Conservation (phyloP, 1,140 invertebrate genomes). For the Ceratina japonica region DNA sequence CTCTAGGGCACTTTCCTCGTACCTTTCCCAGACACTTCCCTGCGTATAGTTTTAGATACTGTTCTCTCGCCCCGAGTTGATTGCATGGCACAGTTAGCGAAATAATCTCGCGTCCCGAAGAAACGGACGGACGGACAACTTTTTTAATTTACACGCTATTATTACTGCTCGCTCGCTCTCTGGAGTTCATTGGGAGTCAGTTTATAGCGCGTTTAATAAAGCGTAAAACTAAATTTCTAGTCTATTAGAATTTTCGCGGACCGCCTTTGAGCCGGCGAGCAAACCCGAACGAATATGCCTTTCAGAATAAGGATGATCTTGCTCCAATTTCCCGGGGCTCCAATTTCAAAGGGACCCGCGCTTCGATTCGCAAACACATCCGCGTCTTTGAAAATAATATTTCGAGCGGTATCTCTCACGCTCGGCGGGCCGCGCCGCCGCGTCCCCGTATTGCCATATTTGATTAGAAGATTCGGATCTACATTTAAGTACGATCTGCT, state of each 20-base stretch:
- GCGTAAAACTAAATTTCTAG: neutral
- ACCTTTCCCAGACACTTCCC: too few relatives aligned
- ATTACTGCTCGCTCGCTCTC: too few relatives aligned
- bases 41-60: too few relatives aligned
- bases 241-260: neutral
- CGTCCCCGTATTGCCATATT: neutral
- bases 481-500: neutral
- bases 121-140: too few relatives aligned
- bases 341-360: slow-evolving; percentile 1
- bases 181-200: too few relatives aligned
- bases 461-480: neutral
- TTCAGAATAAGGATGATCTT: slow-evolving; percentile 3
- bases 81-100: too few relatives aligned
- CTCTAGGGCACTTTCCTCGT: too few relatives aligned
- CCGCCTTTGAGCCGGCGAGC: neutral
- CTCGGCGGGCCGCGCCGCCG: neutral
- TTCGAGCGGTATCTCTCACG: neutral
- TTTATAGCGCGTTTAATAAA: too few relatives aligned
- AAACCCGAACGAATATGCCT: neutral
- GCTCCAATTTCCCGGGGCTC: neutral
- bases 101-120: too few relatives aligned
- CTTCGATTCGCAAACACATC: slow-evolving; percentile 4
- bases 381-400: slow-evolving; percentile 8
- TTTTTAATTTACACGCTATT: too few relatives aligned
- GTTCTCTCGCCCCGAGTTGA: too few relatives aligned